Base-by-base conservation (phyloP, 2,888 invertebrate species). In the Papilio elwesi region DNA sequence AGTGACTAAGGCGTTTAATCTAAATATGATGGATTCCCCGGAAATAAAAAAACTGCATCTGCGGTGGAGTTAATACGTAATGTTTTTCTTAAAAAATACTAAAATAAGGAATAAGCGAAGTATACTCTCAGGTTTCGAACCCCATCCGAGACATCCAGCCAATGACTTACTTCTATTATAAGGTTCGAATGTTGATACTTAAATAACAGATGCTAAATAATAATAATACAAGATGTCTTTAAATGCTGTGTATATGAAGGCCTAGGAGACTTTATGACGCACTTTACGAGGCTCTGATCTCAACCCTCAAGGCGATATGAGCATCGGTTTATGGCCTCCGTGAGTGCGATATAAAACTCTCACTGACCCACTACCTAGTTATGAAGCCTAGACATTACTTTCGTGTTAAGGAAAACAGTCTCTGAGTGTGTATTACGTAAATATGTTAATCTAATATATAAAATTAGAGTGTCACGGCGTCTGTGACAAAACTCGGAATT, bases 241-340 rank as follows among this genome's bases (percentile, higher is more conserved):
- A 59, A 38, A 13, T 36, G 57, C 13, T 57, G 59, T 59, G 59
- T 59, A 38, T 57, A 59, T 59, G 59, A 59, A 59, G 38, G 38
- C 59, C n/a, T 13, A 59, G 43, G 9, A 43, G 59, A n/a, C 59
- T 59, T 59, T 59, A 59, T 59, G 48, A 15, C 38, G 11, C 63
- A 52, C 43, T 57, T 70, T 66, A 71, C n/a, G 57, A 57, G 66
- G 43, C 66, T 16, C 26, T 57, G 71, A 66, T 71, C 71, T 51
- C 59, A 12, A 16, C 66, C 57, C 38, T 15, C 49, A 38, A 59
- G 65, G 59, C 66, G 49, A 71, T 71, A 71, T 59, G 43, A 66
- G 48, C 16, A 70, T 15, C 48, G 47, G 38, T 71, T 71, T 66
- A 71, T 66, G 16, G 43, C 57, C 15, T n/a, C 51, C 59, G 59